Evolutionary conservation across 2,113 vertebrate species (phyloP).

Genomic region (Bos taurus): ARS-UCD2.0 NC_037351.1:22439501-22440000

Average conservation of each 20-base stretch:
- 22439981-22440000: not conserved
- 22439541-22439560: conserved; percentile 52
- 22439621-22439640: conserved; percentile 52
- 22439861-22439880: not conserved
- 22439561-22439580: conserved; percentile 61
- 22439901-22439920: conserved; percentile 11
- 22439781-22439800: not conserved
- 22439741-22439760: not conserved
- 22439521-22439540: conserved; percentile 52
- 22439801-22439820: not conserved
- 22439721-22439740: not conserved
- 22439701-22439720: conserved; percentile 4
- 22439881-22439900: not conserved
- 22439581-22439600: conserved; percentile 43
- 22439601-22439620: conserved; percentile 32
- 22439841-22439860: not conserved
- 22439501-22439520: conserved; percentile 53
- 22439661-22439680: not conserved
- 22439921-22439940: not conserved
- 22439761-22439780: not conserved
- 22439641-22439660: not conserved
- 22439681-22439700: not conserved
- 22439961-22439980: not conserved
- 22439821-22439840: not conserved
- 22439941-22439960: not conserved